Base-by-base conservation (phyloP, 2,888 invertebrate genomes). In the Cremastinae sp. region DNA sequence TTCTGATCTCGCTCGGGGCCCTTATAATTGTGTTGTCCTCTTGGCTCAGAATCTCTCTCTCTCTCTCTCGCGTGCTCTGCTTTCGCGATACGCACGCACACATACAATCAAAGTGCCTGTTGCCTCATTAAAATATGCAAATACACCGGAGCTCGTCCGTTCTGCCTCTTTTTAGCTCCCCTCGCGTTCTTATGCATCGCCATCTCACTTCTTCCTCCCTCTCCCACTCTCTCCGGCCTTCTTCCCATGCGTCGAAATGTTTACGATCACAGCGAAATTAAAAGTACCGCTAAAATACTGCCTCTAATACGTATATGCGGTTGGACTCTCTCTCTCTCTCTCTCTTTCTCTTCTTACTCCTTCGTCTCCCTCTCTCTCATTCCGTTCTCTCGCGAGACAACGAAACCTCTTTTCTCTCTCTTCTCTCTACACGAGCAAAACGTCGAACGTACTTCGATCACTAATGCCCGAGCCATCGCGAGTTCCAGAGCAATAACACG, bases 41-140 rank as follows among this genome's bases (percentile, higher is more conserved):
- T 20, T 28, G 28, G 28, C 28, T 28, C 28, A n/a, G n/a, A n/a
- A n/a, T 28, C 28, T 28, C 28, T 28, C 28, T 28, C 28, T 28
- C 28, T 28, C 28, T 28, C 28, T 28, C 28, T 28, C 28, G 28
- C 28, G 41, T 62, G 36, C 56, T n/a, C 38, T 49, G 34, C 41
- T 56, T 49, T 36, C 38, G 43, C 18, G 36, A 38, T 45, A 12
- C 62, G 62, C 70, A 49, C 49, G 18, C 51, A 47, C 58, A 61
- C 14, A 43, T 18, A 20, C 62, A 80, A 49, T 74, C 81, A 81
- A 81, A 79, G 81, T 79, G 78, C 75, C 79, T 80, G 81, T 83
- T 83, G 86, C 83, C 89, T 89, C 89, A 89, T 89, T 89, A 89
- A 89, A 89, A 89, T 89, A 89, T 89, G 89, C 89, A 88, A 89